These are phyloP conservation scores for Platanista minor DNA, from an alignment of 2,113 vertebrate genomes.

Conservation along the genomic window DNA sequence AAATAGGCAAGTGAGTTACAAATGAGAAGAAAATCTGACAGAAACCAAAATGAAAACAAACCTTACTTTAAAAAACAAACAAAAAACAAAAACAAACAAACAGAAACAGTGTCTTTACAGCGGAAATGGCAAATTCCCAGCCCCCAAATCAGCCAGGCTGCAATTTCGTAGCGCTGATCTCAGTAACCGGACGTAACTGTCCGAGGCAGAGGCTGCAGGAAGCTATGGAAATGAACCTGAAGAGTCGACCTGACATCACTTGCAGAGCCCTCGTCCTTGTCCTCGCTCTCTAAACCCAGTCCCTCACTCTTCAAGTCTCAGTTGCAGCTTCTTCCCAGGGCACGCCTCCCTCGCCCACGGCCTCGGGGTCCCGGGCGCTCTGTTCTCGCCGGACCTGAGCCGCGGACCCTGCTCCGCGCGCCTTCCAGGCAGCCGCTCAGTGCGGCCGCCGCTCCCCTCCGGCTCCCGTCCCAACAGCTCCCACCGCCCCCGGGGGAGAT, in stretches of 20 bases:
- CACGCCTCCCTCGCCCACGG: constrained; percentile 48
- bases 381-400: neutral
- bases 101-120: constrained; percentile 2
- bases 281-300: neutral
- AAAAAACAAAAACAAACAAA: neutral
- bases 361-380: neutral
- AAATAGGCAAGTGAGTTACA: constrained; percentile 47
- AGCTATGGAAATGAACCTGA: neutral
- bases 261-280: neutral
- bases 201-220: constrained; percentile 16
- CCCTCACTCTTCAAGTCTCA: neutral
- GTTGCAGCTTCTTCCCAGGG: neutral
- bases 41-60: constrained; percentile 64
- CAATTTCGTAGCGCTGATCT: constrained; percentile 23
- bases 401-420: neutral
- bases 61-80: constrained; percentile 19
- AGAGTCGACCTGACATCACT: constrained; percentile 15
- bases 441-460: neutral
- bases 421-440: neutral
- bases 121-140: constrained; percentile 50
- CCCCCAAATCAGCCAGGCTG: constrained; percentile 38
- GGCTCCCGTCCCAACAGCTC: neutral
- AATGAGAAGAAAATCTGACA: neutral
- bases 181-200: neutral
- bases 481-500: neutral